Conservation (phyloP, 2,888 invertebrate genomes). For the Polyploca ridens region DNA sequence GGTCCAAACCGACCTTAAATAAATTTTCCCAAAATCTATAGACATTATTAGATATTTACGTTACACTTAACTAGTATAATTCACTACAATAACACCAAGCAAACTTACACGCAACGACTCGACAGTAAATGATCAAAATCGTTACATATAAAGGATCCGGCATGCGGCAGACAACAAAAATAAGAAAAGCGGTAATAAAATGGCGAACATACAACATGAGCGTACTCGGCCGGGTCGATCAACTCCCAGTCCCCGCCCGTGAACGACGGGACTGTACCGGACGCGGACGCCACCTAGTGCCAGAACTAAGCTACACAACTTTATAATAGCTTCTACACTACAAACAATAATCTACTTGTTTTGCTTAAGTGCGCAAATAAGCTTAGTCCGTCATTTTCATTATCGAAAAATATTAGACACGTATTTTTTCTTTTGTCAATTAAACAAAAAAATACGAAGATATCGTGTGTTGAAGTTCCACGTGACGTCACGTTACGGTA, state of each 20-base stretch:
- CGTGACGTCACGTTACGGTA: too few species aligned
- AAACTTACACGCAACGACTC: constrained; percentile 10
- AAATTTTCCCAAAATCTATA: too few species aligned
- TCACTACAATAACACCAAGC: neutral
- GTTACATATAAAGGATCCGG: neutral
- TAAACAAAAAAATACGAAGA: too few species aligned
- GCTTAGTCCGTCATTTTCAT: too few species aligned
- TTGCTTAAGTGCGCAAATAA: too few species aligned
- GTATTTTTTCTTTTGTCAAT: too few species aligned
- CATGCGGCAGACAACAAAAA: constrained; percentile 17
- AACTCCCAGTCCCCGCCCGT: constrained; percentile 71
- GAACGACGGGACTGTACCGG: constrained; percentile 53
- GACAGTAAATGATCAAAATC: neutral
- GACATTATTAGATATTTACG: neutral
- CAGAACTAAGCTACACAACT: constrained; percentile 20
- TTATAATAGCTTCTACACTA: too few species aligned
- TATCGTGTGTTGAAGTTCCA: too few species aligned
- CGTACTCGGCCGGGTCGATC: constrained; percentile 52
- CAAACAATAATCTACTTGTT: too few species aligned
- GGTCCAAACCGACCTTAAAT: too few species aligned
- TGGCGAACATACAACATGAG: constrained; percentile 58
- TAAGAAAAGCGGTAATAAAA: constrained; percentile 28
- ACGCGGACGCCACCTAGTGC: constrained; percentile 46
- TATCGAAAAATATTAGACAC: too few species aligned
- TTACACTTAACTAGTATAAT: neutral